Evolutionary conservation across 1,140 invertebrate species (phyloP).

Genomic region (Penaeus chinensis): DNA sequence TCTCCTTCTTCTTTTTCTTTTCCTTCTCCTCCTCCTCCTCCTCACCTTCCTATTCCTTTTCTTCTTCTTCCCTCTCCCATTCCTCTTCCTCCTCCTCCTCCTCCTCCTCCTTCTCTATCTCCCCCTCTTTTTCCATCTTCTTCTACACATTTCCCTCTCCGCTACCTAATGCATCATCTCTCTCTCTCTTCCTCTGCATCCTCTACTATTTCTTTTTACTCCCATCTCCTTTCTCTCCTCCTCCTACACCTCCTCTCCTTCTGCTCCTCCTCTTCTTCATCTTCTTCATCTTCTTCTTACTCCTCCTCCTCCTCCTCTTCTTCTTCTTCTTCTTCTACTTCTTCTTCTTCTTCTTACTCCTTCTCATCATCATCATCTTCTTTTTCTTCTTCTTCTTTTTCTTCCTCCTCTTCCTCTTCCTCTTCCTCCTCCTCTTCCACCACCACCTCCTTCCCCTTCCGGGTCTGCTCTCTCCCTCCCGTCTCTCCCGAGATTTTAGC

Average conservation of each 20-base stretch:
- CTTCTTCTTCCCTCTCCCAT: background rate
- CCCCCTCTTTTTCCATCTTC: background rate
- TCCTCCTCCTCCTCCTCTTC: background rate
- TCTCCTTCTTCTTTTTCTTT: background rate
- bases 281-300: background rate
- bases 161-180: background rate
- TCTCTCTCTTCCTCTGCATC: no score
- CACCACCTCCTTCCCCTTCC: background rate
- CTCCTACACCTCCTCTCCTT: background rate
- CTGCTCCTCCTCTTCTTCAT: background rate
- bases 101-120: background rate
- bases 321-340: no score
- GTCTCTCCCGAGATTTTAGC: constrained; percentile 37
- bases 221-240: background rate
- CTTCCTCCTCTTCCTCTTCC: background rate
- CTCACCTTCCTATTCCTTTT: background rate
- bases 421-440: background rate
- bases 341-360: background rate
- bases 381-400: background rate
- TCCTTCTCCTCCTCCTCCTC: background rate
- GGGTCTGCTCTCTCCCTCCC: background rate
- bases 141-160: background rate
- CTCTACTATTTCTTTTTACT: no score
- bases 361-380: background rate
- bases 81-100: background rate